phyloP scores from a whole-genome alignment of 2,888 invertebrate species.

The Serripes groenlandicus region DNA sequence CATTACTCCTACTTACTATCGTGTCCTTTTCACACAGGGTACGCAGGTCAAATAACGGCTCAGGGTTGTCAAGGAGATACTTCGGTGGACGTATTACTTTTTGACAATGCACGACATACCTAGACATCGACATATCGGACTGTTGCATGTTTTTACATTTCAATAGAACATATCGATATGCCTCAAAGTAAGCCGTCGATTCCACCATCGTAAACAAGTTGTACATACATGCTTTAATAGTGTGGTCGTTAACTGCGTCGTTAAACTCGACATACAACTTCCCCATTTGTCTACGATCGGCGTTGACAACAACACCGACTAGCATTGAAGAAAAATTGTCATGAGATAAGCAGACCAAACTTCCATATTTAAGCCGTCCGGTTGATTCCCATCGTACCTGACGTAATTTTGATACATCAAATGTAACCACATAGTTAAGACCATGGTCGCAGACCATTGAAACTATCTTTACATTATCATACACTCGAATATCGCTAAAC shows the following conservation, averaged over 20 bases:
- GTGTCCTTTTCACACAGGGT: background rate
- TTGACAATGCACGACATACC: constrained; percentile 67
- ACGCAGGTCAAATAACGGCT: background rate
- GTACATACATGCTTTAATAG: constrained; percentile 11
- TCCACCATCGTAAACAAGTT: constrained; percentile 89
- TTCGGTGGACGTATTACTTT: constrained; percentile 58
- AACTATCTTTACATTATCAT: constrained; percentile 75
- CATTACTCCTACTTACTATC: background rate
- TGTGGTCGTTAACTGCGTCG: constrained; percentile 19
- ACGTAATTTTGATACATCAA: constrained; percentile 53
- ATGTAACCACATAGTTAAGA: constrained; percentile 69
- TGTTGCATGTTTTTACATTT: constrained; percentile 89
- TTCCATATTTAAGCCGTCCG: constrained; percentile 91
- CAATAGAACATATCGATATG: constrained; percentile 91
- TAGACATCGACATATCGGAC: constrained; percentile 63
- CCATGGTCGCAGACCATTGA: constrained; percentile 67
- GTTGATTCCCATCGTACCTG: constrained; percentile 86
- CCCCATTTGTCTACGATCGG: constrained; percentile 68
- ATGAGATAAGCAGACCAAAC: constrained; percentile 91
- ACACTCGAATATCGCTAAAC: constrained; percentile 72
- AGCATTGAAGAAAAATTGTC: constrained; percentile 90
- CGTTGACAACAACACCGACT: constrained; percentile 89
- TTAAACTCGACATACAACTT: constrained; percentile 67
- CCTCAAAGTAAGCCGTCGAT: constrained; percentile 93
- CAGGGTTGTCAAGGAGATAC: constrained; percentile 42